These are phyloP conservation scores for Gallinago undulata DNA, from an alignment of 2,113 vertebrate genomes.

Conservation along the genomic window DNA sequence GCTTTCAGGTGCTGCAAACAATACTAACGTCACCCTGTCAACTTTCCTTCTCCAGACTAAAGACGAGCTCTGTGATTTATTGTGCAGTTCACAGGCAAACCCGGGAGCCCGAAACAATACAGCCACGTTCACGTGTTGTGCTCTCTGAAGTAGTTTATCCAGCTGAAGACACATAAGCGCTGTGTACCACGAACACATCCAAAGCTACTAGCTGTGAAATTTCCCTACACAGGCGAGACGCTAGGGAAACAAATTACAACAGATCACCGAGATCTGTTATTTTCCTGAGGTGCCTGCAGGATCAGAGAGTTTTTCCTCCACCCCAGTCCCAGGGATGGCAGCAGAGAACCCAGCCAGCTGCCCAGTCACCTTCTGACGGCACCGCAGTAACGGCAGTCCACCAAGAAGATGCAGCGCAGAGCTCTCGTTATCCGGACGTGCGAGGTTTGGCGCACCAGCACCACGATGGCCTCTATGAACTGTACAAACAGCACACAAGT, in stretches of 20 bases:
- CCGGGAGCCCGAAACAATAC: not conserved
- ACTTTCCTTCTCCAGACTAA: not conserved
- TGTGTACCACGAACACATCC: not conserved
- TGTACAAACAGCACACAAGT: slow-evolving; percentile 89
- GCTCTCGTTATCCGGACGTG: slow-evolving; percentile 94
- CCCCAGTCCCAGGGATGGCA: not conserved
- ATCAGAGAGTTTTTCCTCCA: not conserved
- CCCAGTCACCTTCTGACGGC: slow-evolving; percentile 87
- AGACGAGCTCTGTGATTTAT: not conserved
- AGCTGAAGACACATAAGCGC: not conserved
- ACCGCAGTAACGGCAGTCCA: slow-evolving; percentile 96
- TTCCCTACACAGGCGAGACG: not conserved
- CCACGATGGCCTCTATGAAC: slow-evolving; percentile 95
- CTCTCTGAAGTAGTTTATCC: not conserved
- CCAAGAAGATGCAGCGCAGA: slow-evolving; percentile 94
- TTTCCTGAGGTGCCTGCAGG: not conserved
- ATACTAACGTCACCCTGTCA: not conserved
- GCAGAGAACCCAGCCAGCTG: not conserved
- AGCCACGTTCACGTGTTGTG: not conserved
- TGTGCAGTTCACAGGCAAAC: not conserved
- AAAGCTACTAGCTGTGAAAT: not conserved
- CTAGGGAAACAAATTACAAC: not conserved
- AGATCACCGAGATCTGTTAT: not conserved
- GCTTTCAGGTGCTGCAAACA: not conserved
- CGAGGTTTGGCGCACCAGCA: slow-evolving; percentile 92